Percentiles rank a stretch among this genome's conserved stretches.
These are phyloP conservation scores for Nycticebus coucang DNA, from an alignment of 2,113 vertebrate genomes.

Conservation along the genomic window DNA sequence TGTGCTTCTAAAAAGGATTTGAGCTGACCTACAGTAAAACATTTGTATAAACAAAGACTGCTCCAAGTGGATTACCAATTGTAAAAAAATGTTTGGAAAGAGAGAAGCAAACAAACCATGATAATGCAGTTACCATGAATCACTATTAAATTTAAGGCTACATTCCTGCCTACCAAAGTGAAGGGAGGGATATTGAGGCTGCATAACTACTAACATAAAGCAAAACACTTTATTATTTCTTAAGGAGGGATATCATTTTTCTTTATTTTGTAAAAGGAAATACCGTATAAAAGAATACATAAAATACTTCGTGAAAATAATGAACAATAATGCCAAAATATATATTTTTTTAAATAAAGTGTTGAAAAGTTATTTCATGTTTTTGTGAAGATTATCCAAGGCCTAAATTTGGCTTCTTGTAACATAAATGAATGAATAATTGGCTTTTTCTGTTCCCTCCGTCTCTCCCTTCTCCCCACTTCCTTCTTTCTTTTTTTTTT, in stretches of 20 bases:
- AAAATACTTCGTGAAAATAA: constrained; percentile 20
- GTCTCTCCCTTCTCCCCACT: no score
- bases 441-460: background rate
- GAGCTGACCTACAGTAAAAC: constrained; percentile 5
- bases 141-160: background rate
- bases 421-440: background rate
- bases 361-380: background rate
- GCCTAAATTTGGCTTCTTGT: background rate
- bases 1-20: background rate
- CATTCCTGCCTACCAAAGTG: background rate
- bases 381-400: background rate
- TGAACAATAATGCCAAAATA: constrained; percentile 2
- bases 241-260: background rate
- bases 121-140: background rate
- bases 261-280: constrained; percentile 25
- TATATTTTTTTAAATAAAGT: background rate
- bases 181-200: background rate
- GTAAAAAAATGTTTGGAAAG: background rate
- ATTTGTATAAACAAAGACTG: background rate
- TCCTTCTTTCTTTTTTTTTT: no score
- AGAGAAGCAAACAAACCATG: background rate
- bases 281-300: constrained; percentile 27
- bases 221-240: background rate
- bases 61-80: background rate
- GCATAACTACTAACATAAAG: background rate